Base-by-base conservation (phyloP, 2,888 invertebrate species). In the Sialis lutaria region DNA sequence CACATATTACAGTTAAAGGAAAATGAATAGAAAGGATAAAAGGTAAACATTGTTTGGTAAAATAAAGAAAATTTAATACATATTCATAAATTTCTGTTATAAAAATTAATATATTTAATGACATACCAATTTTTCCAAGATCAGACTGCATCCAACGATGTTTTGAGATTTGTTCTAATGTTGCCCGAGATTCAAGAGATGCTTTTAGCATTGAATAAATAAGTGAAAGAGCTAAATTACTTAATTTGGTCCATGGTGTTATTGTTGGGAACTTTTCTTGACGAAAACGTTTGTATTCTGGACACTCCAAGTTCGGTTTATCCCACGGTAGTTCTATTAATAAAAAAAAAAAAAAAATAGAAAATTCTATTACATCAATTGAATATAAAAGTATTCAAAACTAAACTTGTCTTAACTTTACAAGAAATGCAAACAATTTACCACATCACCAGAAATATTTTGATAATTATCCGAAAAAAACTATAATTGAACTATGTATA, bases 321-420 rank as follows among this genome's bases (percentile, higher is more conserved):
- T 91, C 87, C 97, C 97, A 97, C 41, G 97, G 95, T 56, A 97
- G 67, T 68, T 96, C 95, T 92, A 67, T 12, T 64, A 57, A 48
- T 48, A 45, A 51, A 6, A 33, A 9, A 40, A 33, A 9, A 40
- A 55, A 57, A 56, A 58, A n/a, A 10, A 3, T 33, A 12, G 10
- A 10, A 44, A 10, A 9, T 6, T 44, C 6, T 6, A 7, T 33
- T 40, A 13, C 13, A 33, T 12, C n/a, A 40, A 40, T 5, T 37
- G 6, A 41, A 41, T 6, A 35, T 10, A 35, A 2, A 35, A 35
- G 9, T 9, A 9, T 35, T 9, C 10, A 22, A 22, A 22, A 22
- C 22, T 22, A 4, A 4, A 22, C 22, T 22, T 22, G 22, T 22
- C 22, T 22, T 22, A 22, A 22, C 22, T 22, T n/a, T 22, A 22